phyloP scores from a whole-genome alignment of 2,888 invertebrate genomes.

The Gymnosoma rotundatum region DNA sequence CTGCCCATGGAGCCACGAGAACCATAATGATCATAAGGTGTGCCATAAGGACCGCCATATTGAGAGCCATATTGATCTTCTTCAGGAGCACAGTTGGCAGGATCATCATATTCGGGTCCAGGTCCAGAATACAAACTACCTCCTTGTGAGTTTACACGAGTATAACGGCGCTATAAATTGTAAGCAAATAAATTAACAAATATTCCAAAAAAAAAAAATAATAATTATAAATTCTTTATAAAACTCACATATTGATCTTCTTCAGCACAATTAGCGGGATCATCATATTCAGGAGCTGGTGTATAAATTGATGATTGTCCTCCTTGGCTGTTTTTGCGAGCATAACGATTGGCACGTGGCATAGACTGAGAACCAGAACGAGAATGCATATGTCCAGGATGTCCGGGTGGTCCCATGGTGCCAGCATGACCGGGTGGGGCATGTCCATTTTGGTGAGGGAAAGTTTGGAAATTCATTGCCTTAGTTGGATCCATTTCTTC shows the following conservation, averaged over 20 bases:
- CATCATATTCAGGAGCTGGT: slow-evolving; percentile 94
- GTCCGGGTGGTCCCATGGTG: slow-evolving; percentile 91
- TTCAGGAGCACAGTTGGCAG: slow-evolving; percentile 95
- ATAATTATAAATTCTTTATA: neutral
- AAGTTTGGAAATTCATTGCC: slow-evolving; percentile 93
- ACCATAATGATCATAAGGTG: slow-evolving; percentile 95
- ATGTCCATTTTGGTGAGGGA: slow-evolving; percentile 88
- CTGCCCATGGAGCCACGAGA: slow-evolving; percentile 92
- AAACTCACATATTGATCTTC: slow-evolving; percentile 92
- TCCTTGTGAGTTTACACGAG: slow-evolving; percentile 86
- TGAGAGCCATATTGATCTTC: slow-evolving; percentile 96
- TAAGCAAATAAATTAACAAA: neutral
- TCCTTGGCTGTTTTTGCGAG: slow-evolving; percentile 89
- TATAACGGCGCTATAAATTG: slow-evolving; percentile 85
- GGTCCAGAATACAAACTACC: slow-evolving; percentile 86
- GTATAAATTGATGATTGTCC: slow-evolving; percentile 92
- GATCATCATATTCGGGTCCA: slow-evolving; percentile 95
- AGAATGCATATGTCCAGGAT: slow-evolving; percentile 89
- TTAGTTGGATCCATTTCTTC: slow-evolving; percentile 97
- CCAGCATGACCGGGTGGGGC: slow-evolving; percentile 89
- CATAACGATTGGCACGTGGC: slow-evolving; percentile 89
- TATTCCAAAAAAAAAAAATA: neutral
- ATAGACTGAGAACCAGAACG: slow-evolving; percentile 95
- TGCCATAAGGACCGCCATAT: slow-evolving; percentile 88
- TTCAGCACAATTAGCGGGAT: slow-evolving; percentile 95